Evolutionary conservation across 2,888 invertebrate genomes (phyloP), one percentile per base, ranked within the genome.

Genomic region (Campoplex nolae): DNA sequence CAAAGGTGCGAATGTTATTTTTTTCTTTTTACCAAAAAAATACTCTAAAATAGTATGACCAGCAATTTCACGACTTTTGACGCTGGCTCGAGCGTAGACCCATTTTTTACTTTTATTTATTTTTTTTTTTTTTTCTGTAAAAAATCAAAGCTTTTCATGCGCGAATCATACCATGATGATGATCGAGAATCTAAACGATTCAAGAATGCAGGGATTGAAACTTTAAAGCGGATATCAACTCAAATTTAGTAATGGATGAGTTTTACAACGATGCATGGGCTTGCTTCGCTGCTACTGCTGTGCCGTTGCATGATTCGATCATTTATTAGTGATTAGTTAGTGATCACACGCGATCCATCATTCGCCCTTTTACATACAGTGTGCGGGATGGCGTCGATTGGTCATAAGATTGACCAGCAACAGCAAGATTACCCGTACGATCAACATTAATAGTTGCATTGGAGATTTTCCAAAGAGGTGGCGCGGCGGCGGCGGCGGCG

Each of bases 261-360:
- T 13, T 28, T 38, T 38, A 58, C 54, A 62, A 23, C 58, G 45
- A 62, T 45, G 58, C 58, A 71, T 71, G n/a, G 67, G 28, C 58
- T 58, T 58, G 28, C 58, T 38, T 3, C 1, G 23, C 23, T 23
- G 23, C 23, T 23, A 23, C 23, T 23, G 23, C 23, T 23, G 23
- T 23, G 23, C 23, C 9, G 45, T 62, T 75, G 38, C 54, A 35
- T 67, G 35, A n/a, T 80, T 84, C 79, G 42, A 76, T 84, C 75
- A 84, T 75, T 79, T 58, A 58, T 32, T 23, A 35, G 54, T 16
- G 74, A 70, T 23, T 23, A 23, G 23, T 23, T 23, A 23, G 23
- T 23, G 23, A 23, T 23, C 18, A n/a, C 68, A 48, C 32, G 32
- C 48, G 8, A 84, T 74, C 65, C 73, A 54, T 79, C 74, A 74